phyloP scores from a whole-genome alignment of 2,797 vertebrate species.

The Sebastes trivittatus region DNA sequence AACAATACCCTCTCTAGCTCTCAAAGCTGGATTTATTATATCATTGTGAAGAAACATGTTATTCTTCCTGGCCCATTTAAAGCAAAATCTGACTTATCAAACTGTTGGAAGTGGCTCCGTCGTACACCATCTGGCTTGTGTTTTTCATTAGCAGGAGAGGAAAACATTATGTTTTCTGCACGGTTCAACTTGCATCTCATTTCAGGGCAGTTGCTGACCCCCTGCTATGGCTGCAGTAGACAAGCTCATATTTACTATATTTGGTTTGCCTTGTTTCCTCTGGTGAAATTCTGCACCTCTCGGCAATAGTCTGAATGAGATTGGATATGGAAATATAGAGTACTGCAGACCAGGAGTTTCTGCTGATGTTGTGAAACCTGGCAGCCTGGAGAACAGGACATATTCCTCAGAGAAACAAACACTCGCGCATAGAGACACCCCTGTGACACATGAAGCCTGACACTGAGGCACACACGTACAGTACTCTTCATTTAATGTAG shows the following conservation, averaged over 20 bases:
- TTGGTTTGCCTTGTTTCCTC: slow-evolving; percentile 53
- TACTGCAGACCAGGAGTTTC: slow-evolving; percentile 57
- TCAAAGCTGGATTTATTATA: slow-evolving; percentile 23
- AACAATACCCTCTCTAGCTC: background rate
- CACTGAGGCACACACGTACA: background rate
- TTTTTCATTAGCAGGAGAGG: slow-evolving; percentile 25
- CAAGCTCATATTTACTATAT: slow-evolving; percentile 51
- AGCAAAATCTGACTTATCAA: slow-evolving; percentile 7
- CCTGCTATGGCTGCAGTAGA: background rate
- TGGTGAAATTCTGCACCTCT: slow-evolving; percentile 58
- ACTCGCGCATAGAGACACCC: slow-evolving; percentile 26
- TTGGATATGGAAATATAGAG: slow-evolving; percentile 74
- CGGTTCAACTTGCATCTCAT: slow-evolving; percentile 26
- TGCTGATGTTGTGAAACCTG: slow-evolving; percentile 71
- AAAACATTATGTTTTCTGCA: slow-evolving; percentile 27
- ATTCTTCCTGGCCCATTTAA: slow-evolving; percentile 30
- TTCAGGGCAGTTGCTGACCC: slow-evolving; percentile 6
- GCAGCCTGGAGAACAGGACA: slow-evolving; percentile 39
- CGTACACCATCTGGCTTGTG: slow-evolving; percentile 16
- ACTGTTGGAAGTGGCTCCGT: slow-evolving; percentile 13
- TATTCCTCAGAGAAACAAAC: slow-evolving; percentile 62
- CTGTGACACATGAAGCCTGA: slow-evolving; percentile 50
- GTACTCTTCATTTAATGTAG: background rate
- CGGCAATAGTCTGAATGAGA: slow-evolving; percentile 65
- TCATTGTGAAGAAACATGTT: slow-evolving; percentile 17